Evolutionary conservation across 2,888 invertebrate genomes (phyloP).

Genomic region (Serrognathus titanus): DNA sequence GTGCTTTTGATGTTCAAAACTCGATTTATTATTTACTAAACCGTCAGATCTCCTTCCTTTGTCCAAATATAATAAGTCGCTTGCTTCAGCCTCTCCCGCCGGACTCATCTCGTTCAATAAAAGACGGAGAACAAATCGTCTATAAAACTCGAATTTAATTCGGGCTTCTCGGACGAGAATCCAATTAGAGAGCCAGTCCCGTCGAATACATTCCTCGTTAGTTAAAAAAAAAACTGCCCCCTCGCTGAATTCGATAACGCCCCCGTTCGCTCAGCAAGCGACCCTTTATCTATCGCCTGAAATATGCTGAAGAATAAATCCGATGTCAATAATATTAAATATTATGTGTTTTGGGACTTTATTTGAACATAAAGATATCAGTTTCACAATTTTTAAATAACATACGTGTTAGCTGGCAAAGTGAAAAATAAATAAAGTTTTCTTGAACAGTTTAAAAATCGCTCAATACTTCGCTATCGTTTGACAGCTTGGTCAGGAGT

Average conservation of each 20-base stretch:
- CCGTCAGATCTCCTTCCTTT: not conserved
- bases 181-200: slow-evolving; percentile 41
- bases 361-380: too few relatives aligned
- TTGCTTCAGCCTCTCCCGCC: not conserved
- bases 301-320: too few relatives aligned
- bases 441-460: too few relatives aligned
- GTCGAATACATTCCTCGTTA: slow-evolving; percentile 41
- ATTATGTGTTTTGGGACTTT: too few relatives aligned
- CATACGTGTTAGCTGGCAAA: too few relatives aligned
- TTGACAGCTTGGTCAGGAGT: too few relatives aligned
- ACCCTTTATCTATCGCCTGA: slow-evolving; percentile 3
- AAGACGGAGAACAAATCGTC: slow-evolving; percentile 39
- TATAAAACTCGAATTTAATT: slow-evolving; percentile 46
- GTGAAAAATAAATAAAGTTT: too few relatives aligned
- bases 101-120: slow-evolving; percentile 33
- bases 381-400: too few relatives aligned
- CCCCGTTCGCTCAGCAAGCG: not conserved
- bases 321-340: too few relatives aligned
- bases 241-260: slow-evolving; percentile 16
- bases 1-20: not conserved
- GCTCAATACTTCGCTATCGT: too few relatives aligned
- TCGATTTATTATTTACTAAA: not conserved
- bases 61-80: slow-evolving; percentile 1
- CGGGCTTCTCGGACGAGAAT: slow-evolving; percentile 37
- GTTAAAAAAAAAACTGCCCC: slow-evolving; percentile 29